Conservation (phyloP, 2,113 vertebrate species). For the Pluvianellus socialis region DNA sequence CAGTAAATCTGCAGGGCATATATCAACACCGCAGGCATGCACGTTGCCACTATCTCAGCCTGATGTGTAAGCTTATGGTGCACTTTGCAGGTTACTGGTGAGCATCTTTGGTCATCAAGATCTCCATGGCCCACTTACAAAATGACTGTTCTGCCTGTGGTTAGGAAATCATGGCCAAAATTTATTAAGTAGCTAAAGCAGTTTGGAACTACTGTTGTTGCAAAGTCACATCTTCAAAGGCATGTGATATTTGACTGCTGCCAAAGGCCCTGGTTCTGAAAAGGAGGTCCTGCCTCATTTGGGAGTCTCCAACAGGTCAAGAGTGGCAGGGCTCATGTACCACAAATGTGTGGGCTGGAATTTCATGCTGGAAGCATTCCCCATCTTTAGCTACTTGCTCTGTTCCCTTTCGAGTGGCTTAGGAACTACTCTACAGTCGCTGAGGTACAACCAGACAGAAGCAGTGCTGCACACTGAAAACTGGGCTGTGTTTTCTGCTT, state of each 20-base stretch:
- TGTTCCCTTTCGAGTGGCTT: background rate
- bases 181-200: background rate
- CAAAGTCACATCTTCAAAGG: background rate
- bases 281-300: background rate
- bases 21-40: background rate
- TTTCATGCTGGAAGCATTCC: background rate
- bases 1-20: background rate
- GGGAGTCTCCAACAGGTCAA: background rate
- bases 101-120: background rate
- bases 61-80: background rate
- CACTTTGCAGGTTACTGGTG: background rate
- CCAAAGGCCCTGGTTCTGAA: background rate
- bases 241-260: background rate
- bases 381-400: background rate
- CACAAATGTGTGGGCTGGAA: background rate
- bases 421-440: background rate
- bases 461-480: background rate
- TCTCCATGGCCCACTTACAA: background rate
- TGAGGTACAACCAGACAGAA: background rate
- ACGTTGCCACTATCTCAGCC: background rate
- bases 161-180: background rate
- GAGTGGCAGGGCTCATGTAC: accelerated
- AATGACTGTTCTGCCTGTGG: background rate
- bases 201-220: background rate
- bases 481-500: background rate